These are phyloP conservation scores for Eilema depressum DNA, from an alignment of 2,888 invertebrate species.

Conservation along the genomic window DNA sequence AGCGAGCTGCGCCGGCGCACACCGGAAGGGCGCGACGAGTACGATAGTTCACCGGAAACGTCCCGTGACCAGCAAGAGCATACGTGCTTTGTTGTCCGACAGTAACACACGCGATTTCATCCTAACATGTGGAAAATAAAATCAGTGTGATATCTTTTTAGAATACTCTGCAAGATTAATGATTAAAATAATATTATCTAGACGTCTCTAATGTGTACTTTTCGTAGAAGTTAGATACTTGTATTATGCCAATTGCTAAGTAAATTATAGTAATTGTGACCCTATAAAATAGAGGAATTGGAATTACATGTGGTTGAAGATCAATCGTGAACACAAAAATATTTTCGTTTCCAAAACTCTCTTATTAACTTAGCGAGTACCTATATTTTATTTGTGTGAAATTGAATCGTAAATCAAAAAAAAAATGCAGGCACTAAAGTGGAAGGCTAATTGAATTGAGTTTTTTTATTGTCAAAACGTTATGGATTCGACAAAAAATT, in stretches of 20 bases:
- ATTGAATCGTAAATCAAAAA: too few relatives aligned
- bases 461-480: too few relatives aligned
- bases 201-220: background rate
- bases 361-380: too few relatives aligned
- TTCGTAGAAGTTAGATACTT: background rate
- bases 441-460: too few relatives aligned
- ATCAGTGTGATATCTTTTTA: constrained; percentile 16
- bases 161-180: background rate
- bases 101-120: constrained; percentile 69
- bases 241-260: background rate
- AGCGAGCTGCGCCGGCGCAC: constrained; percentile 69
- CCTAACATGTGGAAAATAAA: constrained; percentile 26
- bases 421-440: too few relatives aligned
- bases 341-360: too few relatives aligned
- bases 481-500: too few relatives aligned
- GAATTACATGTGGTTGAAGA: background rate
- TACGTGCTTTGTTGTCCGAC: constrained; percentile 72
- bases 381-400: too few relatives aligned
- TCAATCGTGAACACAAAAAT: background rate
- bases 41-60: constrained; percentile 78
- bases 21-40: constrained; percentile 85
- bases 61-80: constrained; percentile 74
- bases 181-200: background rate
- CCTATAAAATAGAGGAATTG: background rate
- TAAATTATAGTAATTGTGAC: background rate